Evolutionary conservation across 2,888 invertebrate species (phyloP), one percentile per base, ranked within the genome.

Genomic region (Drosophila meridiana): DNA sequence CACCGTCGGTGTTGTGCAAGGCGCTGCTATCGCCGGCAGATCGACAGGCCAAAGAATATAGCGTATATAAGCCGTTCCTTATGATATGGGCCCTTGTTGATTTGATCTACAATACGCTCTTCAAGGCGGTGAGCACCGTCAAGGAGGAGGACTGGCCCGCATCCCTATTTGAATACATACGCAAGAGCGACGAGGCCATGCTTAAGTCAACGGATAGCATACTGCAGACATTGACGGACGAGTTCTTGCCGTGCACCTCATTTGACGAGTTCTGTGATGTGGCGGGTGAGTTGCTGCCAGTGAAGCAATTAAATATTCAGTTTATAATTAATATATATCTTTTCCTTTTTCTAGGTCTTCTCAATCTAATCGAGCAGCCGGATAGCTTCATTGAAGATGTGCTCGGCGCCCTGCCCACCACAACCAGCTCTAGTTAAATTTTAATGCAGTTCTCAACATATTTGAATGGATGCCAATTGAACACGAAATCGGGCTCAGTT

Each of bases 251-350:
- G 11, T 98, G 98, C 94, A 95, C 97, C 73, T 97, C 97, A 20
- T 97, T 99, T 93, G 95, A 95, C 8, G 99, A 99, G 94, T 98
- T 98, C 94, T 97, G 97, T 93, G 99, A 99, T 95, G 97, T 98
- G 80, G 95, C 96, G 84, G 98, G 98, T 93, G 73, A 72, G 89
- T 78, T 28, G 20, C 1, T 30, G 4, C 42, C 42, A 13, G 20
- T 20, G 20, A 20, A 50, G 3, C 5, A 52, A 34, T n/a, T 1
- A 40, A 40, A 40, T 6, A 40, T 48, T 8, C 8, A 1, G 4
- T 14, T 2, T 8, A n/a, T 38, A 4, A 20, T 20, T 20, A 26
- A 36, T 8, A 11, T 42, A 52, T 45, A 26, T 20, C 7, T 1
- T 8, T 0, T 20, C 2, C 14, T 36, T 34, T 11, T 70, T 69